Percentiles rank a stretch among this genome's conserved stretches.
phyloP scores from a whole-genome alignment of 2,113 vertebrate species.

The Pristiophorus japonicus region DNA sequence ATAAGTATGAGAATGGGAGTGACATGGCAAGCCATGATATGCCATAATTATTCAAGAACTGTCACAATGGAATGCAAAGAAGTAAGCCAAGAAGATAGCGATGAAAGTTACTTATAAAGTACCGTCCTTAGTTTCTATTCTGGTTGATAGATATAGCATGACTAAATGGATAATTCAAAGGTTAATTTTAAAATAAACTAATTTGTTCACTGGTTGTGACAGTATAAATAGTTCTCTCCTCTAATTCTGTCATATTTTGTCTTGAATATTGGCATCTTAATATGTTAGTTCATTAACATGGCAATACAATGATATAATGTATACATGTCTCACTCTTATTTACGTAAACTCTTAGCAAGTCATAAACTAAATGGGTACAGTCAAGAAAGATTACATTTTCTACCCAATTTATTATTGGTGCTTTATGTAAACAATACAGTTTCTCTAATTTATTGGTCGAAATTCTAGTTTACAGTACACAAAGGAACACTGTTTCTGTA shows the following conservation, averaged over 20 bases:
- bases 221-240: not conserved
- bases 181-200: slow-evolving; percentile 60
- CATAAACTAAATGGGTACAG: not conserved
- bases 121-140: slow-evolving; percentile 46
- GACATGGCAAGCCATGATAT: slow-evolving; percentile 52
- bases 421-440: not conserved
- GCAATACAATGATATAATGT: not conserved
- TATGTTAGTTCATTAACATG: not conserved
- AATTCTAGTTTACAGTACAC: not conserved
- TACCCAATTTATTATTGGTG: not conserved
- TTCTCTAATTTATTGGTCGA: not conserved
- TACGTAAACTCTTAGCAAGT: not conserved
- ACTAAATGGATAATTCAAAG: slow-evolving; percentile 64
- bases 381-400: not conserved
- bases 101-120: slow-evolving; percentile 50
- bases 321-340: not conserved
- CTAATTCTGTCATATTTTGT: not conserved
- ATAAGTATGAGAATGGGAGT: slow-evolving; percentile 49
- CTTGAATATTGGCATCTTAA: not conserved
- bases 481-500: not conserved
- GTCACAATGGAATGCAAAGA: slow-evolving; percentile 56
- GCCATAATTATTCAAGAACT: slow-evolving; percentile 48
- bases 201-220: not conserved
- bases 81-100: slow-evolving; percentile 53
- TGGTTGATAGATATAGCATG: slow-evolving; percentile 56